Base-by-base conservation (phyloP, 2,113 vertebrate genomes). In the Psilopogon haemacephalus region DNA sequence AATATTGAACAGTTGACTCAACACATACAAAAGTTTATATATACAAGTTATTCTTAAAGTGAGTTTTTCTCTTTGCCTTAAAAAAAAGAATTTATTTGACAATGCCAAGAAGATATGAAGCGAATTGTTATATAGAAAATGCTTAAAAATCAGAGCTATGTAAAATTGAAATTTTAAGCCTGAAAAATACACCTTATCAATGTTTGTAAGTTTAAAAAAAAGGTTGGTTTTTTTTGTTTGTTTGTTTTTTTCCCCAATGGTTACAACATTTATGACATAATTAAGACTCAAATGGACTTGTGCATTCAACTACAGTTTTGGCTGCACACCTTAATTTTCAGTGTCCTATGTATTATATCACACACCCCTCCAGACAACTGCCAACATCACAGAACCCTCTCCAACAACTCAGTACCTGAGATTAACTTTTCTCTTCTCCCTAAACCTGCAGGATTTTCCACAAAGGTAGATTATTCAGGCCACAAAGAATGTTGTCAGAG, bases 1-100 rank as follows among this genome's bases (percentile, higher is more conserved):
- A 89, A 93, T 96, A 96, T 33, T 93, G 90, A 97, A 89, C 67
- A 95, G 94, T 85, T 96, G 92, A 92, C 89, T 76, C 46, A 79
- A 70, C 75, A 95, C 13, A 20, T 92, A 94, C 32, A 93, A 71
- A 94, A 88, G 70, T 42, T 14, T 64, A 16, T 13, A 64, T 42
- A 64, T 30, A 42, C 7, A 11, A 42, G 88, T 80, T 95, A 84
- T 50, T 93, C 10, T 86, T 56, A 37, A 79, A 86, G 37, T 74
- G 38, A 60, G 35, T 91, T 96, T 44, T 16, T 91, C 89, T 95
- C 92, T 44, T 40, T 92, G 12, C 23, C 48, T 94, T 94, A 86
- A 89, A 90, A 59, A 9, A 80, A 72, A 15, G 3, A 79, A 86
- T 80, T 80, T 75, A 62, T 80, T 81, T 83, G 11, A 21, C 6